Percentiles rank a stretch among this genome's conserved stretches.
Evolutionary conservation across 64 coral and sea anemone genomes (phyloP).

Genomic region (Hydrozoanthus tunicans): DNA sequence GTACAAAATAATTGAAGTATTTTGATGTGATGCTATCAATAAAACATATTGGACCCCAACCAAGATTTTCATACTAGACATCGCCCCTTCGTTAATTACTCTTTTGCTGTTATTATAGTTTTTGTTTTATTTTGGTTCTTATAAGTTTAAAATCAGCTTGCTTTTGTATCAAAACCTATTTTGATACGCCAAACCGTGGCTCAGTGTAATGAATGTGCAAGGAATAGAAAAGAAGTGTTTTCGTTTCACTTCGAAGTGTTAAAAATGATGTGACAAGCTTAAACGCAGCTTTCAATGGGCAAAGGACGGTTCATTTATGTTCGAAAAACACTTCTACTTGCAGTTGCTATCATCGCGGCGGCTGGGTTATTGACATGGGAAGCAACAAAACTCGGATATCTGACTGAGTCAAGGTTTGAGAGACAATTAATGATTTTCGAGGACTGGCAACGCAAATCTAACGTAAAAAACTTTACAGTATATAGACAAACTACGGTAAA

Average conservation of each 20-base stretch:
- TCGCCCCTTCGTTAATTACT: too few species aligned
- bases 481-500: background rate
- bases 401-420: constrained; percentile 14
- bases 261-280: background rate
- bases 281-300: background rate
- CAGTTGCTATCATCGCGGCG: background rate
- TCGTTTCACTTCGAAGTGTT: background rate
- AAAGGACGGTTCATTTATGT: constrained; percentile 3
- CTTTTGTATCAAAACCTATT: too few species aligned
- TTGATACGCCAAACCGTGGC: too few species aligned
- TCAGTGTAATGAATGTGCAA: background rate
- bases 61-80: too few species aligned
- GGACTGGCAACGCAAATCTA: constrained; percentile 25
- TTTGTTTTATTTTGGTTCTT: too few species aligned
- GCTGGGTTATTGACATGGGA: constrained; percentile 36
- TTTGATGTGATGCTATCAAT: too few species aligned
- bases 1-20: too few species aligned
- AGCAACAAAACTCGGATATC: background rate
- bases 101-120: too few species aligned
- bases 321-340: constrained; percentile 15
- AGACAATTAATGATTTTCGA: constrained; percentile 39
- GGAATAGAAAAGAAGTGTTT: background rate
- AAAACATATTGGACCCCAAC: too few species aligned
- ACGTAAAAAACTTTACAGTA: constrained; percentile 37
- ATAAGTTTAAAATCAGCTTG: too few species aligned